Base-by-base conservation (phyloP, 2,797 vertebrate species). In the Chanos chanos region DNA sequence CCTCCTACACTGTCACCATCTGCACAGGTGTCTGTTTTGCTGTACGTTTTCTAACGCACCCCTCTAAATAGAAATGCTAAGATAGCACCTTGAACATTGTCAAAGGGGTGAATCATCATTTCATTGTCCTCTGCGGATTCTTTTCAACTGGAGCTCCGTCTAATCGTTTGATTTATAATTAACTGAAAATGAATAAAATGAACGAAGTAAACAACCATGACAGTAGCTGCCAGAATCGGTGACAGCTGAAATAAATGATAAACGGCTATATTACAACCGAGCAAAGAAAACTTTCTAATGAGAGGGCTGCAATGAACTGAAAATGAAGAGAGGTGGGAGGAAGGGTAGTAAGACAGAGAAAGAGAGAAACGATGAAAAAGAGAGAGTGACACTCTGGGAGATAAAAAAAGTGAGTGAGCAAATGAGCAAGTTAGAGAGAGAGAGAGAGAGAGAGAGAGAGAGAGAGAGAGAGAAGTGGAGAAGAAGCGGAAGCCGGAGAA, bases 81-180 rank as follows among this genome's bases (percentile, higher is more conserved):
- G 12, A 40, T 40, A 43, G 43, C 40, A 40, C 40, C 40, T 40
- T 43, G 40, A 43, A 19, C 73, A 34, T 64, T 36, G 50, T 22
- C 31, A 53, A 22, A 18, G n/a, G 33, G 49, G 54, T 27, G 56
- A 13, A 31, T 43, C 31, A 68, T 66, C 49, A 51, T 66, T 43
- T 50, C 63, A 61, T 45, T 36, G 55, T 55, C 40, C 62, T 5
- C 25, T 3, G 18, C 45, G 61, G 73, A 61, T 61, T 15, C 45
- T 64, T 52, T 61, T 60, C 54, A 54, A 57, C 64, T 10, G 1
- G 41, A 47, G 15, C 70, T 65, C 18, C 22, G 70, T 80, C 72
- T 41, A 70, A 79, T 76, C 69, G 70, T 73, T 70, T 59, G 57
- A 74, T 51, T 61, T 43, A 65, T 66, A 62, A 83, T 78, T 76